Percentiles rank a stretch among this genome's conserved stretches.
Evolutionary conservation across 2,888 invertebrate genomes (phyloP).

Genomic region (Cephonodes hylas): DNA sequence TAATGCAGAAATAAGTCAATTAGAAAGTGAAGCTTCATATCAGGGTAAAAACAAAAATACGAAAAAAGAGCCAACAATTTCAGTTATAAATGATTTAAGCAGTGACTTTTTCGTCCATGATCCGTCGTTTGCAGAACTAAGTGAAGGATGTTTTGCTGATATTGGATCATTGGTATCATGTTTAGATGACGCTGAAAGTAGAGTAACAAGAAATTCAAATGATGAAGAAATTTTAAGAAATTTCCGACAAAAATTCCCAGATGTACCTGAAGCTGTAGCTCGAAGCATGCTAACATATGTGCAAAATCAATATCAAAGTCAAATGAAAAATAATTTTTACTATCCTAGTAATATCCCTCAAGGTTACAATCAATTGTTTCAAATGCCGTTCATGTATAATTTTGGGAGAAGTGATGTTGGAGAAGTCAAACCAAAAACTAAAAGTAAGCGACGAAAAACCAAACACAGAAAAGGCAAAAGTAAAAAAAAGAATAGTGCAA

Average conservation of each 20-base stretch:
- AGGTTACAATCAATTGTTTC: slow-evolving; percentile 31
- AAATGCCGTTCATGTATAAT: slow-evolving; percentile 17
- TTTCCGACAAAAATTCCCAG: slow-evolving; percentile 31
- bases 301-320: slow-evolving; percentile 23
- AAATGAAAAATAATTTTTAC: slow-evolving; percentile 17
- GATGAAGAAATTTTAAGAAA: slow-evolving; percentile 28
- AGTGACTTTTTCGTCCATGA: not conserved
- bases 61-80: not conserved
- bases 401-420: slow-evolving; percentile 7
- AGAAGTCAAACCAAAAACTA: slow-evolving; percentile 9
- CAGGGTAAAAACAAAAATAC: not conserved
- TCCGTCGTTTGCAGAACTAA: not conserved
- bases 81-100: slow-evolving; percentile 8
- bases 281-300: slow-evolving; percentile 20
- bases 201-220: slow-evolving; percentile 18
- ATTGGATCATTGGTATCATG: not conserved
- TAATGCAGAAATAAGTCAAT: slow-evolving; percentile 16
- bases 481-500: not conserved
- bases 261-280: slow-evolving; percentile 28
- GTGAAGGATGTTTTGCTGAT: not conserved
- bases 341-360: slow-evolving; percentile 25
- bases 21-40: slow-evolving; percentile 11
- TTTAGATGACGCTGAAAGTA: not conserved
- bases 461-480: slow-evolving; percentile 5
- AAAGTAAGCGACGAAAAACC: slow-evolving; percentile 12